Conservation (phyloP, 2,113 vertebrate genomes). For the Baryphthengus martii region DNA sequence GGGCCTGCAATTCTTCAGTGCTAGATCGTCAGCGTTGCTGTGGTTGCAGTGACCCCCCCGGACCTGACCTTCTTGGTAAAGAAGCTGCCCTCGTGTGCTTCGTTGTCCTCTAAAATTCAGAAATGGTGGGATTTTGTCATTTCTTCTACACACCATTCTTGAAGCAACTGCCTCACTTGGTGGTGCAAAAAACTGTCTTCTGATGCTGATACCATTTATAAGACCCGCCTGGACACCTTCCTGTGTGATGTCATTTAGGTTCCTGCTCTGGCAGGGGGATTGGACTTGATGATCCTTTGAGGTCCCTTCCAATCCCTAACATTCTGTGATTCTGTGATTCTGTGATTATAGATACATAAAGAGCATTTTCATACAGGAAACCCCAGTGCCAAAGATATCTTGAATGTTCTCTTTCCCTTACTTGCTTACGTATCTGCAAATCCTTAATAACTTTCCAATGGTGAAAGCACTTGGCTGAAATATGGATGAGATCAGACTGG, state of each 20-base stretch:
- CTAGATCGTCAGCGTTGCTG: rapidly evolving
- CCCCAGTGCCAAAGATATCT: not conserved
- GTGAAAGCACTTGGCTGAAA: not conserved
- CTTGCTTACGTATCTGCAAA: not conserved
- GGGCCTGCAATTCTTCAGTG: not conserved
- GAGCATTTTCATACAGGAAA: not conserved
- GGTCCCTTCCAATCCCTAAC: too few relatives aligned
- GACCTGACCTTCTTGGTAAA: rapidly evolving
- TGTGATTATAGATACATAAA: not conserved
- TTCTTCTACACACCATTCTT: not conserved
- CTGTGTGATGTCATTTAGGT: too few relatives aligned
- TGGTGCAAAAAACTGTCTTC: not conserved
- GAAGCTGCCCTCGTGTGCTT: not conserved
- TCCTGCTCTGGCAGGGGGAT: too few relatives aligned
- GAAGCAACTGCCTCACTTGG: not conserved
- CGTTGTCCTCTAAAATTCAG: not conserved
- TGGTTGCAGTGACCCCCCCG: not conserved
- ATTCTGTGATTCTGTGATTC: too few relatives aligned
- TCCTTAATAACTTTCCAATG: not conserved
- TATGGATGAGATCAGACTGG: rapidly evolving
- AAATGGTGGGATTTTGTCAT: not conserved
- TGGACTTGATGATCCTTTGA: too few relatives aligned
- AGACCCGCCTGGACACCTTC: too few relatives aligned
- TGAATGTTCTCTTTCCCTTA: not conserved
- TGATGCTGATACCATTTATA: not conserved